phyloP scores from a whole-genome alignment of 2,888 invertebrate species.

The Tipula helvola region DNA sequence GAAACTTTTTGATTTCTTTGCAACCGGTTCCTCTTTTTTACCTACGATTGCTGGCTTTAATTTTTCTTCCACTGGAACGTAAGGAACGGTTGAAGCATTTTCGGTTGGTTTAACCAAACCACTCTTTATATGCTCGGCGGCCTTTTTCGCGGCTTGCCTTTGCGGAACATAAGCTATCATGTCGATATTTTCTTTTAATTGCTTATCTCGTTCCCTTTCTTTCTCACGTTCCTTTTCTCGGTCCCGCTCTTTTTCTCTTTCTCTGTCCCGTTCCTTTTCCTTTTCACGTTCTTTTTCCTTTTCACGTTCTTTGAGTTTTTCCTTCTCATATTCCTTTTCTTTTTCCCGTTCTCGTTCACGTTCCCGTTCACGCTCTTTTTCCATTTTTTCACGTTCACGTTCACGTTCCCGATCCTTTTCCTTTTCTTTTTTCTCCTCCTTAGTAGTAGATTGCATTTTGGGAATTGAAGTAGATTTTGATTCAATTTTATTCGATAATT shows the following conservation, averaged over 20 bases:
- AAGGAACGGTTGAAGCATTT: slow-evolving; percentile 26
- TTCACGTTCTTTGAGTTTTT: slow-evolving; percentile 14
- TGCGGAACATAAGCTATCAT: slow-evolving; percentile 72
- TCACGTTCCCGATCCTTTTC: slow-evolving; percentile 14
- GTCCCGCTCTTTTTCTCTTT: slow-evolving; percentile 17
- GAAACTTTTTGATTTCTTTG: slow-evolving; percentile 26
- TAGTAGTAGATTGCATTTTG: slow-evolving; percentile 4
- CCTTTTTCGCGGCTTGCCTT: slow-evolving; percentile 81
- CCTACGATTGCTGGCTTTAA: not conserved
- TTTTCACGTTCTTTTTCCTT: slow-evolving; percentile 16
- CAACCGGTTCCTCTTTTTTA: slow-evolving; percentile 9
- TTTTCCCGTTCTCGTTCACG: slow-evolving; percentile 22
- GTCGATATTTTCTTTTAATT: slow-evolving; percentile 27
- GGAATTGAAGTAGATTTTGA: not conserved
- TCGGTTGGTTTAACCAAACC: slow-evolving; percentile 41
- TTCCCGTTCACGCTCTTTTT: slow-evolving; percentile 17
- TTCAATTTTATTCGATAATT: not conserved
- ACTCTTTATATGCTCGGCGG: slow-evolving; percentile 79
- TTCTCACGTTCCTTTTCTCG: slow-evolving; percentile 21
- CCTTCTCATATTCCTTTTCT: slow-evolving; percentile 19
- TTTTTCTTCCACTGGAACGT: slow-evolving; percentile 22
- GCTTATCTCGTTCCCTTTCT: slow-evolving; percentile 18
- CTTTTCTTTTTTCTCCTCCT: slow-evolving; percentile 14
- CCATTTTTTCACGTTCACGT: slow-evolving; percentile 17
- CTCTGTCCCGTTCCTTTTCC: slow-evolving; percentile 16